Conservation (phyloP, 2,888 invertebrate genomes). For the Agonopterix heracliana region DNA sequence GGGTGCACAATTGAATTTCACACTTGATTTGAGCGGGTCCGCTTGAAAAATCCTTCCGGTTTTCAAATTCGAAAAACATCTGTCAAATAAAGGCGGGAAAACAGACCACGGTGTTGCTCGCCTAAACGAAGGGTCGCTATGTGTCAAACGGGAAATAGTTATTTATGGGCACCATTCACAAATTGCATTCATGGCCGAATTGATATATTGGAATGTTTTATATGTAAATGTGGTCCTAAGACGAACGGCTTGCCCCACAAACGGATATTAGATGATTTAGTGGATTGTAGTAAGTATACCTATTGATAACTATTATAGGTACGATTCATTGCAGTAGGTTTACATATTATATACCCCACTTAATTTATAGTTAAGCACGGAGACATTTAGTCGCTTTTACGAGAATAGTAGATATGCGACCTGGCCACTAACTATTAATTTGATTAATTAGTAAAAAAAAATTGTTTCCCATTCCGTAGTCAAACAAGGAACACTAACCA, state of each 20-base stretch:
- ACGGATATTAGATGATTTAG: constrained; percentile 62
- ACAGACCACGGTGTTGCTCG: constrained; percentile 38
- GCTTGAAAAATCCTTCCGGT: constrained; percentile 62
- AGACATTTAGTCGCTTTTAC: too few species aligned
- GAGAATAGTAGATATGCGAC: too few species aligned
- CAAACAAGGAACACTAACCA: too few species aligned
- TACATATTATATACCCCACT: too few species aligned
- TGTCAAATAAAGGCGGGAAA: constrained; percentile 69
- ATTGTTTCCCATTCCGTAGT: too few species aligned
- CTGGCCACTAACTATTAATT: too few species aligned
- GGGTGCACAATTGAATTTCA: constrained; percentile 70
- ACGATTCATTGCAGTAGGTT: too few species aligned
- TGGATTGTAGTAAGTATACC: constrained; percentile 4
- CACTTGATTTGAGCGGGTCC: constrained; percentile 64
- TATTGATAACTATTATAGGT: too few species aligned
- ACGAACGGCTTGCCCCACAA: constrained; percentile 65
- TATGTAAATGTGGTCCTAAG: constrained; percentile 68
- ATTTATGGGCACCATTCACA: constrained; percentile 72
- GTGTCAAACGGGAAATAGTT: constrained; percentile 72
- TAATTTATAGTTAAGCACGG: too few species aligned
- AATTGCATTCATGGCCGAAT: constrained; percentile 72
- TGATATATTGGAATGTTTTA: constrained; percentile 74
- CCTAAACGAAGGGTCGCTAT: constrained; percentile 58
- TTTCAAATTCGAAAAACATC: constrained; percentile 62
- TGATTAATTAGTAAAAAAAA: too few species aligned